phyloP scores from a whole-genome alignment of 2,797 vertebrate species.

The Glossophaga mutica region DNA sequence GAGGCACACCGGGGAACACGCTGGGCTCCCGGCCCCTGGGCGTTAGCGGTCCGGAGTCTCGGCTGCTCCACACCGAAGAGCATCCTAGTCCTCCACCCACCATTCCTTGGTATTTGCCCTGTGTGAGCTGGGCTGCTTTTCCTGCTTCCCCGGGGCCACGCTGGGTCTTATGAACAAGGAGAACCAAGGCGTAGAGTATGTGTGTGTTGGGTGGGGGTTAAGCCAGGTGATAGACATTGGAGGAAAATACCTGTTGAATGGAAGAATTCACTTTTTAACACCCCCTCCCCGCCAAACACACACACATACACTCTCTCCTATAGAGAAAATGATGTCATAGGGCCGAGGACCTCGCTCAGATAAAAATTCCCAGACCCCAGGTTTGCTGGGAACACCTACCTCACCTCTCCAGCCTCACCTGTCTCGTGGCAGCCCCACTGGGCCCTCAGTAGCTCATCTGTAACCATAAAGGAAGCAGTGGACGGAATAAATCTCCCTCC shows the following conservation, averaged over 20 bases:
- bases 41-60: too few species aligned
- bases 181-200: background rate
- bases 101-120: background rate
- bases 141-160: background rate
- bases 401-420: background rate
- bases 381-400: background rate
- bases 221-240: background rate
- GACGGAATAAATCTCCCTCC: slow-evolving; percentile 68
- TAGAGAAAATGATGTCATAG: background rate
- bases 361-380: too few species aligned
- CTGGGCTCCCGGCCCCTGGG: background rate
- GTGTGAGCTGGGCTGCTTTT: too few species aligned
- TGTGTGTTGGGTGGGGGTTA: too few species aligned
- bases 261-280: background rate
- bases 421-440: background rate
- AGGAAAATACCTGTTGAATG: background rate
- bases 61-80: background rate
- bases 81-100: accelerated
- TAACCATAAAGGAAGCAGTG: background rate
- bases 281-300: background rate
- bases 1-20: accelerated
- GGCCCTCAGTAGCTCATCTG: slow-evolving; percentile 9
- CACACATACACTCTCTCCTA: too few species aligned
- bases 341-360: background rate
- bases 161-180: background rate